These are phyloP conservation scores for Mactra quadrangularis DNA, from an alignment of 1,140 invertebrate genomes.

Conservation along the genomic window DNA sequence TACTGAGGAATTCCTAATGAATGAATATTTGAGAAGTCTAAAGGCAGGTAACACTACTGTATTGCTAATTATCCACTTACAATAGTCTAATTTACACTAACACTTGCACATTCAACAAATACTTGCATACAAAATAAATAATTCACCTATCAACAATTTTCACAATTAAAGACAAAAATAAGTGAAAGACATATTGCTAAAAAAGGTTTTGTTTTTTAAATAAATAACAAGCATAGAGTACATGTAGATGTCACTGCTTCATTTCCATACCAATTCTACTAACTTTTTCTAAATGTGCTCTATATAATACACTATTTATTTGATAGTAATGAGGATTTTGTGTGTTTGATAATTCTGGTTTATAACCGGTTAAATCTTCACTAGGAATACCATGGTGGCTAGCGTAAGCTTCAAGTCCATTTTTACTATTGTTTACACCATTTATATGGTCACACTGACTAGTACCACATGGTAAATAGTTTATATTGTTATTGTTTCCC, in stretches of 20 bases:
- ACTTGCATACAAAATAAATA: no score
- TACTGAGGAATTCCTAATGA: no score
- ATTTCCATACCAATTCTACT: conserved; percentile 39
- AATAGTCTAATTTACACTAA: no score
- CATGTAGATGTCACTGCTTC: conserved; percentile 49
- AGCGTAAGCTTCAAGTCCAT: conserved; percentile 39
- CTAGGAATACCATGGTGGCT: conserved; percentile 24
- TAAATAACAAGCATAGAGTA: no score
- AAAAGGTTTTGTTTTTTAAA: no score
- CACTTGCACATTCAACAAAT: no score
- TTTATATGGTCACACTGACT: conserved; percentile 49
- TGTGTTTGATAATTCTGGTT: conserved; percentile 55
- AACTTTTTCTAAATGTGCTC: conserved; percentile 54
- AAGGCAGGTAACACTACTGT: no score
- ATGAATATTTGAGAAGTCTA: no score
- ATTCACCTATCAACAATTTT: no score
- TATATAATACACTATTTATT: conserved; percentile 64
- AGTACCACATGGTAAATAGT: conserved; percentile 49
- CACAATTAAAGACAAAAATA: no score
- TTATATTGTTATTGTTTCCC: conserved; percentile 43
- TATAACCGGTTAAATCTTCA: conserved; percentile 56
- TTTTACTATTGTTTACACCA: conserved; percentile 18
- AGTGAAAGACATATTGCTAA: no score
- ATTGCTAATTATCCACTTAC: no score
- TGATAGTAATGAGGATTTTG: conserved; percentile 68